Conservation (phyloP, 2,888 invertebrate species). For the Caenorhabditis sp. region DNA sequence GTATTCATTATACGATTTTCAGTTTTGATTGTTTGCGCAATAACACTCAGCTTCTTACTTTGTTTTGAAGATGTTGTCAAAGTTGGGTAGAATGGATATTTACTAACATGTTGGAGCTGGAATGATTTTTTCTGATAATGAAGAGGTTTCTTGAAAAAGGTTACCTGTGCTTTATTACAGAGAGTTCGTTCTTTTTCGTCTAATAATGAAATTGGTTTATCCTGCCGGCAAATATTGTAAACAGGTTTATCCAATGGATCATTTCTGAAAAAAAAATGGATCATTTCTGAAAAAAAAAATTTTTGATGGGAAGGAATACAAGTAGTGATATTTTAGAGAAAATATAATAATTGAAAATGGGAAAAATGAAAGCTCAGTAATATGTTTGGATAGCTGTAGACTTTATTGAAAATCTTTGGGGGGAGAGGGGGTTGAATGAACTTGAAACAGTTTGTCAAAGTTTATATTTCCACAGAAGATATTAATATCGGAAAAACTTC, state of each 20-base stretch:
- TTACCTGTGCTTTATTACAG: constrained; percentile 53
- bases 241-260: constrained; percentile 36
- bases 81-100: constrained; percentile 61
- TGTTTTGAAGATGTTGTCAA: constrained; percentile 64
- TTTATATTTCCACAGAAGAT: too few species aligned
- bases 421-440: too few species aligned
- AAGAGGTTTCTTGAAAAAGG: not conserved
- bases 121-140: not conserved
- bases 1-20: constrained; percentile 37
- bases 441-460: too few species aligned
- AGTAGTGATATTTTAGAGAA: too few species aligned
- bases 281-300: not conserved
- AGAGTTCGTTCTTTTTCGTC: constrained; percentile 43
- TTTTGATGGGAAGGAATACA: too few species aligned
- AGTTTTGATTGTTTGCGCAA: constrained; percentile 31
- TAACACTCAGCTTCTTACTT: constrained; percentile 50
- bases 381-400: too few species aligned
- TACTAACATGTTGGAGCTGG: constrained; percentile 58
- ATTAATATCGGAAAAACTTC: too few species aligned
- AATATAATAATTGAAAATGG: too few species aligned
- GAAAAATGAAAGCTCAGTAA: too few species aligned
- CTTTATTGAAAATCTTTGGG: too few species aligned
- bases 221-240: constrained; percentile 40
- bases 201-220: constrained; percentile 44
- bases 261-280: constrained; percentile 8